Evolutionary conservation across 2,113 vertebrate genomes (phyloP).

Genomic region (Phyllopteryx taeniolatus): DNA sequence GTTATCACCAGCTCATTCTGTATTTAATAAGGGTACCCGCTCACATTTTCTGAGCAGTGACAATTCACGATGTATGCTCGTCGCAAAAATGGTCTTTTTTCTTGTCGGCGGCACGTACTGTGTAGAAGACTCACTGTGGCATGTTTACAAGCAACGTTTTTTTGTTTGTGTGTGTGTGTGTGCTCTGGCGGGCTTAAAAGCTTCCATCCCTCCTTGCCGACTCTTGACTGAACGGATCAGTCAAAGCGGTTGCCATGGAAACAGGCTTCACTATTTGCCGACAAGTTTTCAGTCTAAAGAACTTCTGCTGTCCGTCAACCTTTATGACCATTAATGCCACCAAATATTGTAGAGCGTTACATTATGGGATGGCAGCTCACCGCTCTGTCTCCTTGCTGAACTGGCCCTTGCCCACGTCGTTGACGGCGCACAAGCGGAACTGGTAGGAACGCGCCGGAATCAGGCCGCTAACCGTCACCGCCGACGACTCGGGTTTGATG

Average conservation of each 20-base stretch:
- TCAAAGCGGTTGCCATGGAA: slow-evolving; percentile 32
- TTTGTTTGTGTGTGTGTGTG: slow-evolving; percentile 11
- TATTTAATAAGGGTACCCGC: too few species aligned
- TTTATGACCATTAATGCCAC: background rate
- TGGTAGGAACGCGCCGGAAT: slow-evolving; percentile 94
- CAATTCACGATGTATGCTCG: too few species aligned
- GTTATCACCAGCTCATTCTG: too few species aligned
- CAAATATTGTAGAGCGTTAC: too few species aligned
- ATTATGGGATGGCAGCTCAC: slow-evolving; percentile 65
- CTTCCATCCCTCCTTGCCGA: slow-evolving; percentile 16
- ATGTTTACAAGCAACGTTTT: slow-evolving; percentile 15
- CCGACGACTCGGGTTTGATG: slow-evolving; percentile 82
- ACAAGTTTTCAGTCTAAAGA: background rate
- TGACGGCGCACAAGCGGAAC: slow-evolving; percentile 92
- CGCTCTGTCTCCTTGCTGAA: slow-evolving; percentile 96
- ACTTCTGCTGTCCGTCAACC: background rate
- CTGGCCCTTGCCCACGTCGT: slow-evolving; percentile 92
- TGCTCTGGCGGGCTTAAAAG: slow-evolving; percentile 11
- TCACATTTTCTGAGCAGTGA: too few species aligned
- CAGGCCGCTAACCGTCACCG: slow-evolving; percentile 82
- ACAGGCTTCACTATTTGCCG: slow-evolving; percentile 9
- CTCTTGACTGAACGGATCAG: slow-evolving; percentile 43
- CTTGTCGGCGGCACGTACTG: background rate
- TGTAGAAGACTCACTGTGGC: background rate
- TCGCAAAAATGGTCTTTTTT: background rate